Evolutionary conservation across 2,113 vertebrate species (phyloP).

Genomic region (Danio rerio): GRCz12tu NC_133186.1:27000001-27000500

Average conservation of each 20-base stretch:
- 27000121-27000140: constrained; percentile 79
- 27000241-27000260: not conserved
- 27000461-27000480: not conserved
- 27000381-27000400: not conserved
- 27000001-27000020: constrained; percentile 34
- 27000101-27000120: constrained; percentile 78
- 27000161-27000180: constrained; percentile 38
- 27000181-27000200: constrained; percentile 46
- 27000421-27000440: not conserved
- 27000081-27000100: constrained; percentile 75
- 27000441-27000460: not conserved
- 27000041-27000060: constrained; percentile 79
- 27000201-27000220: constrained; percentile 22
- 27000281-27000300: not conserved
- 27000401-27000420: not conserved
- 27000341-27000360: not conserved
- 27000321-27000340: not conserved
- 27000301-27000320: constrained; percentile 34
- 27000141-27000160: constrained; percentile 71
- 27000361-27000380: constrained; percentile 11
- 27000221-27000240: constrained; percentile 26
- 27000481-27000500: no score
- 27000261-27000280: not conserved
- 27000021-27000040: constrained; percentile 56
- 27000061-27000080: constrained; percentile 68